phyloP scores from a whole-genome alignment of 1,140 invertebrate species.

The Drosophila lacteicornis region DNA sequence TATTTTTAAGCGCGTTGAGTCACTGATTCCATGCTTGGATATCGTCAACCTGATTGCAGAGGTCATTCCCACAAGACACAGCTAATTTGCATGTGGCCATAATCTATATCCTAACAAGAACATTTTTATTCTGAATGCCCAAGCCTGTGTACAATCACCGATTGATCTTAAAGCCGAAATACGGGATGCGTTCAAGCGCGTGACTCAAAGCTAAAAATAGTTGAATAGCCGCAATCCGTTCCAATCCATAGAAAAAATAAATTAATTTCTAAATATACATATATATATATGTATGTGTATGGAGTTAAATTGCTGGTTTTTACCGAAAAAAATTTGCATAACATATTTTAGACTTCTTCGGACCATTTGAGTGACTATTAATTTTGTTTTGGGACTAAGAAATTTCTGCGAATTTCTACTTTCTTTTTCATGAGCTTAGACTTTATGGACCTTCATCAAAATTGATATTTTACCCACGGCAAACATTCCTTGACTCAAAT shows the following conservation, averaged over 20 bases:
- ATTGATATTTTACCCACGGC: slow-evolving; percentile 12
- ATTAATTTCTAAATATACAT: slow-evolving; percentile 39
- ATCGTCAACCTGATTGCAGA: slow-evolving; percentile 20
- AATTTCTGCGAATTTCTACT: slow-evolving; percentile 66
- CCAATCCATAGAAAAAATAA: slow-evolving; percentile 19
- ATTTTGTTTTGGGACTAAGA: slow-evolving; percentile 36
- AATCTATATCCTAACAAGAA: slow-evolving; percentile 40
- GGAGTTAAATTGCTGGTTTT: slow-evolving; percentile 67
- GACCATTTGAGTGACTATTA: slow-evolving; percentile 35
- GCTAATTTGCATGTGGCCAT: slow-evolving; percentile 54
- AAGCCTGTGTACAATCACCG: not conserved
- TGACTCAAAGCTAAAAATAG: slow-evolving; percentile 79
- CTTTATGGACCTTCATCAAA: slow-evolving; percentile 19
- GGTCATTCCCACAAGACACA: slow-evolving; percentile 4
- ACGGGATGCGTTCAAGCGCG: slow-evolving; percentile 42
- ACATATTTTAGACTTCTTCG: slow-evolving; percentile 45
- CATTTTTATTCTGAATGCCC: not conserved
- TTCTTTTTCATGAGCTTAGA: slow-evolving; percentile 65
- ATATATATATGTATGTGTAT: slow-evolving; percentile 33
- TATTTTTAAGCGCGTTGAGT: slow-evolving; percentile 10
- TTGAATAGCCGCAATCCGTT: slow-evolving; percentile 32
- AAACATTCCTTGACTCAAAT: slow-evolving; percentile 62
- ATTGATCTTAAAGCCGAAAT: slow-evolving; percentile 32
- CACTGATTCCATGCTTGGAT: slow-evolving; percentile 17
- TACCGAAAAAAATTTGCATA: slow-evolving; percentile 66